These are phyloP conservation scores for Furcula furcula DNA, from an alignment of 2,888 invertebrate species.

Conservation along the genomic window DNA sequence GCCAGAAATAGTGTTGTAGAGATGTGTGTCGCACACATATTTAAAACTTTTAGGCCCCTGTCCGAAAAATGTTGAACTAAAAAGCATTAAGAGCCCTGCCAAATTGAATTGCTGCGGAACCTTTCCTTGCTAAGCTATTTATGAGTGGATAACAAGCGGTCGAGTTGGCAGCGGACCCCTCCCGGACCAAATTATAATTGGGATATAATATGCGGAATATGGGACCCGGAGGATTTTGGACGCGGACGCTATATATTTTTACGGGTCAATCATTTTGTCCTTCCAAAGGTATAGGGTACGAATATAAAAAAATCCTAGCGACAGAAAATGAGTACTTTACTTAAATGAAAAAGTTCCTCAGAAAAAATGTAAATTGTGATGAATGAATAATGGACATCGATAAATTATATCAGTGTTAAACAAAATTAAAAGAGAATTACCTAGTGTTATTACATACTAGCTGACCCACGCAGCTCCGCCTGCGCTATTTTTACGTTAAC, in stretches of 20 bases:
- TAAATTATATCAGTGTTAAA: too few species aligned
- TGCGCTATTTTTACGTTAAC: too few species aligned
- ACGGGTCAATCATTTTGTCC: constrained; percentile 44
- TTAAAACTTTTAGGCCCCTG: constrained; percentile 52
- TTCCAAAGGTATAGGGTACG: constrained; percentile 13
- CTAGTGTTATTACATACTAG: too few species aligned
- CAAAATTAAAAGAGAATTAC: too few species aligned
- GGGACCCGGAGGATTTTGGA: constrained; percentile 48
- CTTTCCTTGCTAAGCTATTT: constrained; percentile 71
- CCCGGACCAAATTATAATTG: constrained; percentile 71
- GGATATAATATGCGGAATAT: constrained; percentile 65
- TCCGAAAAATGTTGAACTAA: constrained; percentile 58
- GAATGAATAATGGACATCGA: too few species aligned
- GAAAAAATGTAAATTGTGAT: too few species aligned
- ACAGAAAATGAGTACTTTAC: too few species aligned
- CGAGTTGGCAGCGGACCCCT: constrained; percentile 39
- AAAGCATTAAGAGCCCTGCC: constrained; percentile 59
- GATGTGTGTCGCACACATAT: constrained; percentile 24
- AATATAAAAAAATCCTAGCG: constrained; percentile 1
- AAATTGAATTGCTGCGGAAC: constrained; percentile 69
- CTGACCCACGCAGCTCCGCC: too few species aligned
- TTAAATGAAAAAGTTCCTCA: too few species aligned
- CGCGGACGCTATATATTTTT: constrained; percentile 39
- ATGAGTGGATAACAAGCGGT: constrained; percentile 65
- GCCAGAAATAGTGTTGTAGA: too few species aligned